A percentile compares a stretch with the other conserved stretches of the same genome.
Conservation (phyloP, 1,140 invertebrate genomes). For the Papilio xuthus region DNA sequence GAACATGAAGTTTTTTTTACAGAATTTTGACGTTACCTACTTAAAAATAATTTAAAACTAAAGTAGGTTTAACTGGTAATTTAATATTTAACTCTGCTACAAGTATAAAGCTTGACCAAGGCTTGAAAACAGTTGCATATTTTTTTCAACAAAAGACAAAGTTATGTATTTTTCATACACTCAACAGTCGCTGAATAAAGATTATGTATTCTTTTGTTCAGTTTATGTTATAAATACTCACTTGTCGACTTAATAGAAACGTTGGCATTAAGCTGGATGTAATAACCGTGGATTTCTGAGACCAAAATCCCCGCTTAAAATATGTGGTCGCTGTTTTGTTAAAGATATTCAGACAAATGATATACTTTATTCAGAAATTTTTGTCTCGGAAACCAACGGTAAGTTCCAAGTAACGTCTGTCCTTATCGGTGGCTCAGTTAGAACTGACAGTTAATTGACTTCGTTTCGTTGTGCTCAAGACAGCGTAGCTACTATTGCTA, state of each 20-base stretch:
- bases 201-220: constrained; percentile 15
- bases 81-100: not conserved
- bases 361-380: no score
- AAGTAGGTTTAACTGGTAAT: no score
- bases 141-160: constrained; percentile 14
- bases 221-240: constrained; percentile 5
- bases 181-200: not conserved
- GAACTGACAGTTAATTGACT: not conserved
- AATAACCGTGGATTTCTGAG: no score
- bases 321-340: no score
- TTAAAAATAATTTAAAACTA: not conserved
- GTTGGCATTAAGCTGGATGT: no score
- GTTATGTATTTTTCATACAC: not conserved
- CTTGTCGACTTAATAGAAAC: not conserved
- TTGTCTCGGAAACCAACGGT: not conserved
- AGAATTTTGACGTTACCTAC: not conserved
- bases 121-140: not conserved
- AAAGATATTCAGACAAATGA: no score
- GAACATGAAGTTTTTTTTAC: not conserved
- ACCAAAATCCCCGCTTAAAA: no score
- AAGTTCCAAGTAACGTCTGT: not conserved
- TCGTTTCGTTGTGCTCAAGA: no score
- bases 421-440: not conserved
- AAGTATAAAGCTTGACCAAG: not conserved
- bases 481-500: not conserved